phyloP scores from a whole-genome alignment of 2,113 vertebrate species.

The Mormyrus iriodes region DNA sequence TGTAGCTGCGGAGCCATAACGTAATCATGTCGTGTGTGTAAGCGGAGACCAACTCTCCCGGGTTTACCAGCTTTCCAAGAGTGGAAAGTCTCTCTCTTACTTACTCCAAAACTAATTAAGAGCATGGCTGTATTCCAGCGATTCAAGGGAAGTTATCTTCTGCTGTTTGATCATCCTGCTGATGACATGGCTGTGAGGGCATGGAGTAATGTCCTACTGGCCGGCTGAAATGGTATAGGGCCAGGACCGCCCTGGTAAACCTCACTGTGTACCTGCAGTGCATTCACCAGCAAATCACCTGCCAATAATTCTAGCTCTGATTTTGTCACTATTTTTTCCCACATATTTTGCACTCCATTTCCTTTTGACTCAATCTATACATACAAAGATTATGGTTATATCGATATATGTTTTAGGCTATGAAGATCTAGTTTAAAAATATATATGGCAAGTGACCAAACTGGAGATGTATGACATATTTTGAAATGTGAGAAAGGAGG shows the following conservation, averaged over 20 bases:
- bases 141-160: conserved; percentile 29
- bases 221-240: neutral
- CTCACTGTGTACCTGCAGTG: neutral
- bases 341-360: conserved; percentile 85
- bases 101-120: conserved; percentile 49
- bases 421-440: conserved; percentile 93
- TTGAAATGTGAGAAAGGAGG: conserved; percentile 76
- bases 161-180: conserved; percentile 7
- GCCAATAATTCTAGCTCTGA: conserved; percentile 90
- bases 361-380: conserved; percentile 91
- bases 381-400: conserved; percentile 66
- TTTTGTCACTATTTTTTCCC: conserved; percentile 85
- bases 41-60: conserved; percentile 78
- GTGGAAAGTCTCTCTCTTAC: conserved; percentile 43
- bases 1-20: conserved; percentile 73
- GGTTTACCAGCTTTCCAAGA: conserved; percentile 62
- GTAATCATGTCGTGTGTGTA: conserved; percentile 68
- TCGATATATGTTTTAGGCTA: conserved; percentile 74
- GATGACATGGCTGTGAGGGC: neutral
- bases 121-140: conserved; percentile 44
- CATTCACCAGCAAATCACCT: conserved; percentile 76
- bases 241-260: neutral
- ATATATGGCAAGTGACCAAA: conserved; percentile 66
- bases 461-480: conserved; percentile 88
- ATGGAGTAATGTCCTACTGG: neutral